Conservation (phyloP, 2,113 vertebrate genomes). For the Felis chaus region DNA sequence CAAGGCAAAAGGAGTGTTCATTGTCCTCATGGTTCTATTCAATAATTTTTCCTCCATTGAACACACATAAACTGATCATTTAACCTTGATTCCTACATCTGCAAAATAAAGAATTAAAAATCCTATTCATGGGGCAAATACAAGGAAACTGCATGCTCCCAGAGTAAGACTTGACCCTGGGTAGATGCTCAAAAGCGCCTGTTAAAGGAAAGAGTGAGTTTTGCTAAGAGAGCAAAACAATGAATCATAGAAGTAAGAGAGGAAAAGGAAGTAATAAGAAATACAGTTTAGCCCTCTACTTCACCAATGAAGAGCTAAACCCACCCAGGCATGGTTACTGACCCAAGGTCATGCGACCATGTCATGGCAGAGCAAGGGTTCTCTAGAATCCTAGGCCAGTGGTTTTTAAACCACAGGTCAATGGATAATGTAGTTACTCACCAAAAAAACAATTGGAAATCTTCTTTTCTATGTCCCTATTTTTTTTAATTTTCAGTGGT, state of each 20-base stretch:
- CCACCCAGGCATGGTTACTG: fast-evolving
- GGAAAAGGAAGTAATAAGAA: neutral
- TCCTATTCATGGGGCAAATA: neutral
- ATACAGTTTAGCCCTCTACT: neutral
- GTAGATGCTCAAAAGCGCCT: neutral
- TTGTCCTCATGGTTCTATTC: neutral
- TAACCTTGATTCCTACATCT: conserved; percentile 52
- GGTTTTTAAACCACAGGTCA: neutral
- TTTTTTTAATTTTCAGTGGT: neutral
- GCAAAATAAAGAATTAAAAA: conserved; percentile 4
- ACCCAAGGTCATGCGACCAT: fast-evolving
- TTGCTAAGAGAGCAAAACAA: conserved; percentile 27
- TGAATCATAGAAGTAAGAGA: neutral
- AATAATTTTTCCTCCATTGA: neutral
- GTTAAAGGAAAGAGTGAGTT: neutral
- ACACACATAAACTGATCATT: neutral
- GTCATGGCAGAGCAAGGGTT: fast-evolving
- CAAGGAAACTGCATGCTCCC: neutral
- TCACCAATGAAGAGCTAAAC: too few species aligned
- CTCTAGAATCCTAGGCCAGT: neutral
- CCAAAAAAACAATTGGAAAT: neutral
- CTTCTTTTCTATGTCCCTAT: fast-evolving
- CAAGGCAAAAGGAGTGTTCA: conserved; percentile 31
- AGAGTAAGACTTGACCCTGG: neutral
- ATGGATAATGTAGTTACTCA: neutral